Evolutionary conservation across 1,140 invertebrate genomes (phyloP).

Genomic region (Drosophila albomicans): DNA sequence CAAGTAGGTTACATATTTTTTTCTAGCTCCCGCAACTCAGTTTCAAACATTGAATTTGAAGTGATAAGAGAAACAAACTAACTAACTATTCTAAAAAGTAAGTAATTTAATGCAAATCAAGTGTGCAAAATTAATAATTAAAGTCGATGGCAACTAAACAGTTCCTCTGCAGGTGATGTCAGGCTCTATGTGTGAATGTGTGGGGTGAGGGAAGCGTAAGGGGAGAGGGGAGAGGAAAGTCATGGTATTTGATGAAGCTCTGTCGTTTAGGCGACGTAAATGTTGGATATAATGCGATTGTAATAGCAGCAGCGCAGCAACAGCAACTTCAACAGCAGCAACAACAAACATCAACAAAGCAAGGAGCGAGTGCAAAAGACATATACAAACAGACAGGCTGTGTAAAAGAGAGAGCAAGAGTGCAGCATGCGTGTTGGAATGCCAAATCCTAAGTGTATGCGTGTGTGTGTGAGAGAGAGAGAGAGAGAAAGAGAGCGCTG

Average conservation of each 20-base stretch:
- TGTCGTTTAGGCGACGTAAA: slow-evolving; percentile 42
- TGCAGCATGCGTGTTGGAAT: slow-evolving; percentile 17
- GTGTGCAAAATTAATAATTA: background rate
- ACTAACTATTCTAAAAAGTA: slow-evolving; percentile 1
- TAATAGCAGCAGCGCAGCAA: slow-evolving; percentile 26
- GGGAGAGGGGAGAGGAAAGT: too few relatives aligned
- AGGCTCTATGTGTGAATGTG: background rate
- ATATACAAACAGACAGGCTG: background rate
- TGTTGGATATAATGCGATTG: slow-evolving; percentile 47
- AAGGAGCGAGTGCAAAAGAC: slow-evolving; percentile 15
- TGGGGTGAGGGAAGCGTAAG: background rate
- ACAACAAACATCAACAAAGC: slow-evolving; percentile 25
- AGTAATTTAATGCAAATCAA: slow-evolving; percentile 20
- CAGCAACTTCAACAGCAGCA: slow-evolving; percentile 19
- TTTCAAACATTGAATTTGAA: slow-evolving; percentile 8
- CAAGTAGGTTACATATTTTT: slow-evolving; percentile 80
- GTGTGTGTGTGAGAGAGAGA: slow-evolving; percentile 3
- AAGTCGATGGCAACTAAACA: too few relatives aligned
- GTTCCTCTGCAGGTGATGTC: slow-evolving; percentile 18
- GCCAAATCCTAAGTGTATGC: background rate
- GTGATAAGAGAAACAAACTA: background rate
- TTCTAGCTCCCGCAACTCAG: slow-evolving; percentile 26
- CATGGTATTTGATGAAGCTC: slow-evolving; percentile 9
- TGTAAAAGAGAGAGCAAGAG: background rate
- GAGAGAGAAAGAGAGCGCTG: slow-evolving; percentile 3